These are phyloP conservation scores for Sminthurides aquaticus DNA, from an alignment of 2,888 invertebrate species.

Conservation along the genomic window DNA sequence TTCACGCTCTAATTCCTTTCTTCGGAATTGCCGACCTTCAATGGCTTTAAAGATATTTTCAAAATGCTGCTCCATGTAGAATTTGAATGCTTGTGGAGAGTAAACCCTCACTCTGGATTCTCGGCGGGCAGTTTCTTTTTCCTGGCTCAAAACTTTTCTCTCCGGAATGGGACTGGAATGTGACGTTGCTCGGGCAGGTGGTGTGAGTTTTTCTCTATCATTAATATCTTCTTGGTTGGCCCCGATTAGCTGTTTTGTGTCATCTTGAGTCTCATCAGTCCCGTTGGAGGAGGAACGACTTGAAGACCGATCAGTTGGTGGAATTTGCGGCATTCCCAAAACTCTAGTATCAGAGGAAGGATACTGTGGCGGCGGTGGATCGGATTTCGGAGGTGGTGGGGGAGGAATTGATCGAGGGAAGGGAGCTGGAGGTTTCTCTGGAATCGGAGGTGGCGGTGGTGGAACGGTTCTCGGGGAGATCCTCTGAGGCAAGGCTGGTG, in stretches of 20 bases:
- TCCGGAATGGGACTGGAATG: slow-evolving; percentile 94
- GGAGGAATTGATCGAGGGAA: not conserved
- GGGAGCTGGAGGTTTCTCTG: not conserved
- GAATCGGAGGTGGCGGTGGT: not conserved
- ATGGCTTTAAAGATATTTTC: slow-evolving; percentile 95
- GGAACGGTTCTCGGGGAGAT: not conserved
- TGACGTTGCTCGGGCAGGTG: slow-evolving; percentile 59
- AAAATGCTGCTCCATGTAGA: slow-evolving; percentile 99
- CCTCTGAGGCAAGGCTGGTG: not conserved
- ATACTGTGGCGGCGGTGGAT: not conserved
- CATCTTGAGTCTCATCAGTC: not conserved
- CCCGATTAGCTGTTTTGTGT: not conserved
- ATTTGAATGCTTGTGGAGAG: slow-evolving; percentile 95
- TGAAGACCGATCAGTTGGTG: not conserved
- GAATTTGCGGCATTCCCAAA: not conserved
- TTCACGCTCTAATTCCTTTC: slow-evolving; percentile 88
- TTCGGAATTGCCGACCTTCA: slow-evolving; percentile 77
- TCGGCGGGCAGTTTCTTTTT: slow-evolving; percentile 77
- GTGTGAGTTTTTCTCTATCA: not conserved
- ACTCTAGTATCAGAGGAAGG: not conserved
- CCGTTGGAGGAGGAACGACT: not conserved
- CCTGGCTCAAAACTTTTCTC: slow-evolving; percentile 80
- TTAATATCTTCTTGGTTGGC: not conserved
- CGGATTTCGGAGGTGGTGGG: slow-evolving; percentile 1
- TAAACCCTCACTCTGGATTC: slow-evolving; percentile 88